Evolutionary conservation across 1,140 invertebrate species (phyloP).

Genomic region (Leptopilina clavipes): DNA sequence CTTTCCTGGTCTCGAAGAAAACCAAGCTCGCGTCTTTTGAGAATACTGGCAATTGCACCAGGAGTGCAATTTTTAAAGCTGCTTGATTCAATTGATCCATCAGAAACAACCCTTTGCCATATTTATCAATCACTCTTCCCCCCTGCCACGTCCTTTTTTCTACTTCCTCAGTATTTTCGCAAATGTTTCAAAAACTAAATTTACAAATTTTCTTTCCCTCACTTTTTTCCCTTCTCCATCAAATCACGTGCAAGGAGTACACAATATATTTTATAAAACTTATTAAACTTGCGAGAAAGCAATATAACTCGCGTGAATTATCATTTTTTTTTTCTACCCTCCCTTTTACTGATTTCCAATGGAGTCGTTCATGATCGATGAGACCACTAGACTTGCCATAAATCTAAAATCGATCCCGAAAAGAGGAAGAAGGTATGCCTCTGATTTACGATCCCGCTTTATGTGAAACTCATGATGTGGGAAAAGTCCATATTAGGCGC

Average conservation of each 20-base stretch:
- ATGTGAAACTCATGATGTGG: slow-evolving; percentile 43
- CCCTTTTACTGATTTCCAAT: slow-evolving; percentile 11
- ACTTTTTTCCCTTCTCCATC: too few species aligned
- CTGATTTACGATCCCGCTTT: slow-evolving; percentile 45
- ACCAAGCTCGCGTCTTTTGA: slow-evolving; percentile 29
- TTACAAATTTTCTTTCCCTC: too few species aligned
- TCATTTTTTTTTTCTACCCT: background rate
- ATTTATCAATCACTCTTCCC: background rate
- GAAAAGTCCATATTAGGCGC: background rate
- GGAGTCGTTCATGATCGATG: slow-evolving; percentile 17
- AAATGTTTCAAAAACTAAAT: background rate
- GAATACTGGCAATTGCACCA: background rate
- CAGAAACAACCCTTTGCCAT: background rate
- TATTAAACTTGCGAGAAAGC: background rate
- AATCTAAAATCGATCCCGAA: slow-evolving; percentile 27
- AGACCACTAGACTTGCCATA: slow-evolving; percentile 29
- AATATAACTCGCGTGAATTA: background rate
- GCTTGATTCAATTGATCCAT: background rate
- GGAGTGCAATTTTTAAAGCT: background rate
- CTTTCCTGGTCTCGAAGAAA: slow-evolving; percentile 40
- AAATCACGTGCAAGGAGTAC: too few species aligned
- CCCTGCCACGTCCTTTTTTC: background rate
- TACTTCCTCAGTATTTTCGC: background rate
- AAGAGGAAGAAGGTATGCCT: slow-evolving; percentile 1
- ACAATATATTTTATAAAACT: background rate